A percentile compares a stretch with the other conserved stretches of the same genome.
phyloP scores from a whole-genome alignment of 2,113 vertebrate genomes.

The Chloroceryle aenea region DNA sequence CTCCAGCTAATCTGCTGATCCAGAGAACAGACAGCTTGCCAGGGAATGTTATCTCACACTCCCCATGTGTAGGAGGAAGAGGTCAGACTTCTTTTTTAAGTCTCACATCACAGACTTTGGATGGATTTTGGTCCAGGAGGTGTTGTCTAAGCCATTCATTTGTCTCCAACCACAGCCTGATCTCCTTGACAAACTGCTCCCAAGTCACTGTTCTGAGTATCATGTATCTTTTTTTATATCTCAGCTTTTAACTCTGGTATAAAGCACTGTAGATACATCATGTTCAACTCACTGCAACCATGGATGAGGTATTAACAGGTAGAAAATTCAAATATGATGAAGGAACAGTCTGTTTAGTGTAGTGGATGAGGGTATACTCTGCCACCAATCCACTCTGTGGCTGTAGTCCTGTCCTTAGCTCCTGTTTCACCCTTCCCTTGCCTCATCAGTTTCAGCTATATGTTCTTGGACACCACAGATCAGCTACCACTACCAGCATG shows the following conservation, averaged over 20 bases:
- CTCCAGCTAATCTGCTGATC: conserved; percentile 45
- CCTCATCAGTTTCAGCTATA: background rate
- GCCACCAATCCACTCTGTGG: background rate
- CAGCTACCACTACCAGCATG: background rate
- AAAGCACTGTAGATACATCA: background rate
- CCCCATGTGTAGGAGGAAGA: background rate
- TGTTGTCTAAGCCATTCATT: background rate
- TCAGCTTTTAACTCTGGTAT: background rate
- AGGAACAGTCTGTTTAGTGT: background rate
- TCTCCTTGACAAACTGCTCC: background rate
- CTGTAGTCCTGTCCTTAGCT: background rate
- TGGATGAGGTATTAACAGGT: background rate
- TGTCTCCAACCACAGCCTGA: background rate
- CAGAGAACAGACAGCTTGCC: background rate
- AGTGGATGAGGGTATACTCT: background rate
- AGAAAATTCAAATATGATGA: background rate
- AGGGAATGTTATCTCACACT: background rate
- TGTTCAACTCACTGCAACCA: background rate
- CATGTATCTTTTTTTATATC: background rate
- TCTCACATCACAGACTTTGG: background rate
- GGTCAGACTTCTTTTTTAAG: background rate
- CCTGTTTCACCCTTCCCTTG: background rate
- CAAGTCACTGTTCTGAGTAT: background rate
- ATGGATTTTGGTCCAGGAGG: background rate
- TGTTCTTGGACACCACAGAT: background rate